These are phyloP conservation scores for Eptatretus burgeri DNA, from an alignment of 2,113 vertebrate species.

Conservation along the genomic window DNA sequence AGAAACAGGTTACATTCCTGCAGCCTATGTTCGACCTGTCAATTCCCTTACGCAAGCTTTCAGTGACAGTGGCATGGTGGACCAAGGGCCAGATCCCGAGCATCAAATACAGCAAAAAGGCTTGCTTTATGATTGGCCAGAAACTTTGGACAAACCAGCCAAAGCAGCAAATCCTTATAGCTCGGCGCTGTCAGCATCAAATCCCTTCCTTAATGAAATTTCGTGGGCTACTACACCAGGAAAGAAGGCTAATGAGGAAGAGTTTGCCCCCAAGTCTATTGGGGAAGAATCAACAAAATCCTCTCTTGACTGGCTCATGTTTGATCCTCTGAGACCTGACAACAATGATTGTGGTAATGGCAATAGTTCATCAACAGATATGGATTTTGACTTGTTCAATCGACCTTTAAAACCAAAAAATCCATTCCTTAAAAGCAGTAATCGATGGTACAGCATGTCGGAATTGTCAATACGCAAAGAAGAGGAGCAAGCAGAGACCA, in stretches of 20 bases:
- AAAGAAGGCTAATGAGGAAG: no score
- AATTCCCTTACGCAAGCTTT: conserved; percentile 37
- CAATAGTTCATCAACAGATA: not conserved
- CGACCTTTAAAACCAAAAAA: conserved; percentile 30
- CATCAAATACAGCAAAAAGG: conserved; percentile 37
- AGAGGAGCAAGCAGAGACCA: not conserved
- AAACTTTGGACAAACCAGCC: conserved; percentile 17
- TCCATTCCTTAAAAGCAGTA: conserved; percentile 54
- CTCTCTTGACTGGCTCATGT: not conserved
- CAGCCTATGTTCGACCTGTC: conserved; percentile 55
- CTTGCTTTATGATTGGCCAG: conserved; percentile 34
- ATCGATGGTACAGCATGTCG: conserved; percentile 75
- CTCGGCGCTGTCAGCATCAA: conserved; percentile 26
- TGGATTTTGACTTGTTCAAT: conserved; percentile 10
- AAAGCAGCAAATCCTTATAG: conserved; percentile 37
- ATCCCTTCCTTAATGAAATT: conserved; percentile 39
- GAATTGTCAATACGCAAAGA: conserved; percentile 64
- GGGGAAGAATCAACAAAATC: not conserved
- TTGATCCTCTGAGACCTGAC: not conserved
- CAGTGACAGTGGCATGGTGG: conserved; percentile 64
- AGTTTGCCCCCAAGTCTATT: not conserved
- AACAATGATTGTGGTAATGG: not conserved
- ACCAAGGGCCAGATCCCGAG: conserved; percentile 31
- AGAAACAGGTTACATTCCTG: conserved; percentile 86
- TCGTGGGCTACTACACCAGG: not conserved